A percentile compares a stretch with the other conserved stretches of the same genome.
Conservation (phyloP, 2,888 invertebrate genomes). For the Plebejus anna region DNA sequence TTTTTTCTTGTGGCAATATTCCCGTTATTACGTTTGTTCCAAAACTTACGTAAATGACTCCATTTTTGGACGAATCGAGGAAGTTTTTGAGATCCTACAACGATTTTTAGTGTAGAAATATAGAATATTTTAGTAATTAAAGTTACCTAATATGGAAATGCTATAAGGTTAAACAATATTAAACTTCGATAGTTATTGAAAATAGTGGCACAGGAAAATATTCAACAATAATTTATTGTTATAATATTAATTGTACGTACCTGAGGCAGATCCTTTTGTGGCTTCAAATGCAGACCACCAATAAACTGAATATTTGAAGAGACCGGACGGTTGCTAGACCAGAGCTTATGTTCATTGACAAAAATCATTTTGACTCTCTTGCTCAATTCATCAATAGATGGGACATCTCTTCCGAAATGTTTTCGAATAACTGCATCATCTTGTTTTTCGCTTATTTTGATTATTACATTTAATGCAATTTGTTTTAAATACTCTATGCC, state of each 20-base stretch:
- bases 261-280: slow-evolving; percentile 55
- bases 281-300: slow-evolving; percentile 59
- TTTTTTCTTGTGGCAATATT: slow-evolving; percentile 49
- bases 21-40: slow-evolving; percentile 60
- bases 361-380: slow-evolving; percentile 57
- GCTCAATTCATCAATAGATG: slow-evolving; percentile 41
- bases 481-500: slow-evolving; percentile 30
- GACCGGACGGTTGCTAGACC: slow-evolving; percentile 53
- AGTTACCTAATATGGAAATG: no score
- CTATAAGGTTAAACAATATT: background rate
- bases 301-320: slow-evolving; percentile 59
- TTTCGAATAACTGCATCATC: slow-evolving; percentile 39
- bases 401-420: slow-evolving; percentile 44
- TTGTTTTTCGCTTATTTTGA: slow-evolving; percentile 29
- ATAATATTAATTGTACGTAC: slow-evolving; percentile 42
- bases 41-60: slow-evolving; percentile 67
- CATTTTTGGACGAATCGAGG: slow-evolving; percentile 58
- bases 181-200: background rate
- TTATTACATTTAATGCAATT: background rate
- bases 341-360: slow-evolving; percentile 57
- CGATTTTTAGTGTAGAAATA: background rate
- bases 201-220: background rate
- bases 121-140: background rate
- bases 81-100: slow-evolving; percentile 55
- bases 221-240: no score